These are phyloP conservation scores for Holotrichia oblita DNA, from an alignment of 1,140 invertebrate genomes.

Conservation along the genomic window DNA sequence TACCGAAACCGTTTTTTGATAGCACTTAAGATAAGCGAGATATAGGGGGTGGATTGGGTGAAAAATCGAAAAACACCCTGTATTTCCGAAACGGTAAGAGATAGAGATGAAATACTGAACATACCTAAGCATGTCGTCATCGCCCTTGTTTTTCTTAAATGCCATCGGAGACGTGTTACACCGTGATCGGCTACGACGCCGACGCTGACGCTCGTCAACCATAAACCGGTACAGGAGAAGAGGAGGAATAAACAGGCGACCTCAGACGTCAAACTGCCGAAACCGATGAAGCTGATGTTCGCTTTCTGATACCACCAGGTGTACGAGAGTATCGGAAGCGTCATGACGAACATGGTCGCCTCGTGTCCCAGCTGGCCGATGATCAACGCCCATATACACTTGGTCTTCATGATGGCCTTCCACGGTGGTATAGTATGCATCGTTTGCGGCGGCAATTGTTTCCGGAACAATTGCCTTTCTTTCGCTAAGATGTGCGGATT, in stretches of 20 bases:
- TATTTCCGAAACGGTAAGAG: neutral
- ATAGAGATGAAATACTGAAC: no score
- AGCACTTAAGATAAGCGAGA: no score
- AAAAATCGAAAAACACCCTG: neutral
- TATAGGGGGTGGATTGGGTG: no score
- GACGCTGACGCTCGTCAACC: neutral
- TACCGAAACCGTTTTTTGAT: no score
- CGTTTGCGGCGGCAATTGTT: neutral
- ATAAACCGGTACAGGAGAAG: neutral
- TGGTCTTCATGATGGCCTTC: neutral
- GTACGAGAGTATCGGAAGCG: neutral
- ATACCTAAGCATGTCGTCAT: no score
- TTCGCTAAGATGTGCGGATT: neutral
- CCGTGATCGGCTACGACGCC: neutral
- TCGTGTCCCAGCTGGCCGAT: neutral
- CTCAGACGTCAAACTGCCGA: neutral
- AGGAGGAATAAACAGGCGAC: neutral
- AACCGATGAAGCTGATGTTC: neutral
- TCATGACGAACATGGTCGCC: neutral
- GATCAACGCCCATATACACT: neutral
- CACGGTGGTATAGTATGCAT: neutral
- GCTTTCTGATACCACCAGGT: neutral
- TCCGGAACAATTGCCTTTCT: neutral
- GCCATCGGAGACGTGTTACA: neutral
- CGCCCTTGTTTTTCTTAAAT: neutral